Base-by-base conservation (phyloP, 2,888 invertebrate species). In the Pinctada fucata region DNA sequence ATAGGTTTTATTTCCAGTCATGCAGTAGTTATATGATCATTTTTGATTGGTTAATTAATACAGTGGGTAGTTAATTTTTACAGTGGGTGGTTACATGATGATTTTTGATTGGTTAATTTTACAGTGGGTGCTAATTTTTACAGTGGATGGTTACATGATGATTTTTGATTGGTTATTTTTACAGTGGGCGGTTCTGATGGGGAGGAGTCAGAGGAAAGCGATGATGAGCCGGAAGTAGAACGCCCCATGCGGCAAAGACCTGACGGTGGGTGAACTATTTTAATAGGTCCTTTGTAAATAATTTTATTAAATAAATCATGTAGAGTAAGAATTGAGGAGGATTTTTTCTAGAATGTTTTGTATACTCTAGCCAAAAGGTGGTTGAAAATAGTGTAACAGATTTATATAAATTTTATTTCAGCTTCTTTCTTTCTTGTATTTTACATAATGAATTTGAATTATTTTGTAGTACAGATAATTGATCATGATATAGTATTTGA, bases 251-350 rank as follows among this genome's bases (percentile, higher is more conserved):
- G 78, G 58, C 72, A 76, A 3, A 63, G 89, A 75, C 88, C 89
- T 47, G 88, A 88, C 83, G 89, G 89, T 85, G 67, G 66, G 79
- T 82, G 71, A 10, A 31, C 47, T 66, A 13, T 66, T 16, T 31
- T 58, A 13, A 13, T 13, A 58, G 58, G 58, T 8, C 13, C 58
- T 10, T 10, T 13, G 8, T 58, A 58, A 8, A 8, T 58, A 58
- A 10, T 58, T 58, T 58, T 10, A 58, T 58, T 58, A 58, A 13
- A 58, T 58, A 10, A 13, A 10, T 58, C 1, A 10, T 58, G 31
- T 31, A 1, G 31, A 31, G 31, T 31, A 58, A 8, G 58, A 10
- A 58, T 58, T 10, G 45, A 8, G n/a, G 48, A 47, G 70, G 1
- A 16, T 67, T 8, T 10, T 67, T 16, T 67, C 16, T 67, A 65